Evolutionary conservation across 2,113 vertebrate species (phyloP), one percentile per base, ranked within the genome.

Genomic region (Oceanodroma tethys): DNA sequence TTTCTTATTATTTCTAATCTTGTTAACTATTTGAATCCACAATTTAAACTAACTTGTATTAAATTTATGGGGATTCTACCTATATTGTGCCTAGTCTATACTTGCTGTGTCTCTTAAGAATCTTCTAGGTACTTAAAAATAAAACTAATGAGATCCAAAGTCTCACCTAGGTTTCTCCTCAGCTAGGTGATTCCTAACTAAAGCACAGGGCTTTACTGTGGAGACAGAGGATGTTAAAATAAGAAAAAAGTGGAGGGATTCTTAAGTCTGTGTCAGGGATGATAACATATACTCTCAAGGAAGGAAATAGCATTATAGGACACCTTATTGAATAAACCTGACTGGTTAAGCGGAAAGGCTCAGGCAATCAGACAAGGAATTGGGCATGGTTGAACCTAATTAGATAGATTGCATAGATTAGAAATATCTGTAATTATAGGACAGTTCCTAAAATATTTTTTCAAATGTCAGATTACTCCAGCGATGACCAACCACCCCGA

Each of bases 291-390:
- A 95, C 83, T 80, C 91, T 96, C 66, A 90, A 93, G 50, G 66
- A 94, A 95, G 93, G 94, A 97, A 97, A 97, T 93, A 96, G 86
- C 86, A 97, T 97, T 95, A 96, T 89, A 91, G 81, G 62, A 94
- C 88, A 97, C 78, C 78, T 97, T 72, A 96, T 96, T 95, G 91
- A 97, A 97, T 97, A 97, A 95, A 95, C 89, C 86, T 88, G 78
- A 95, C 86, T 40, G 84, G 95, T 88, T 85, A 95, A 93, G 78
- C 56, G 78, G 95, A 97, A 97, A 74, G 88, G 67, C 93, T 88
- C 70, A 18, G 93, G 87, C 89, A 76, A 95, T 93, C 93, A 95
- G 93, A 96, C 91, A 91, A 93, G 67, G 70, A 87, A 91, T 11
- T 86, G 86, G 91, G 66, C 50, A 96, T 93, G 94, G 91, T 30